Conservation (phyloP, 2,113 vertebrate species). For the Seriola quinqueradiata region DNA sequence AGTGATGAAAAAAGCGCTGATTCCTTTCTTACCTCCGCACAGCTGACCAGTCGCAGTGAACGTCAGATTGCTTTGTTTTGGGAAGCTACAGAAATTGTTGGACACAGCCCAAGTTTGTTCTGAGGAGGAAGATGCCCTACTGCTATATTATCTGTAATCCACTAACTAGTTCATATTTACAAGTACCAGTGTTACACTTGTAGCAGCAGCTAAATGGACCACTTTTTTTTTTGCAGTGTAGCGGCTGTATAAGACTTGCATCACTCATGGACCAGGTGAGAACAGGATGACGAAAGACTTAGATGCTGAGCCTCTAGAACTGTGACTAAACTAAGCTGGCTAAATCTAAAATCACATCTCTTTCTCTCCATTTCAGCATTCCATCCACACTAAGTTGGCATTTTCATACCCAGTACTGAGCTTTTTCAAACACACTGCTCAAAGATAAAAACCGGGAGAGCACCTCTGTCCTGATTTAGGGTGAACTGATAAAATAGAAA, state of each 20-base stretch:
- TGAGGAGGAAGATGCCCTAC: background rate
- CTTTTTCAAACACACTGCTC: background rate
- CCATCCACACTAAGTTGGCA: background rate
- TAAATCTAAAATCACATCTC: background rate
- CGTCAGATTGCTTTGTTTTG: background rate
- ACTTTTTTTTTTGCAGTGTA: too few relatives aligned
- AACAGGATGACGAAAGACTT: background rate
- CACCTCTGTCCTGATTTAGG: background rate
- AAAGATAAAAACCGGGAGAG: background rate
- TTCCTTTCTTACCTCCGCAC: constrained; percentile 1
- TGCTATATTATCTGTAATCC: constrained; percentile 3
- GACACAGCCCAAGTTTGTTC: background rate
- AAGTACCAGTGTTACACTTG: background rate
- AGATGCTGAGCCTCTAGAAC: constrained; percentile 1
- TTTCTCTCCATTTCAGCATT: background rate
- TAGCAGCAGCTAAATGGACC: background rate
- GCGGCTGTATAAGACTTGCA: background rate
- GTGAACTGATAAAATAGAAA: background rate
- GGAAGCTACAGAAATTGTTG: background rate
- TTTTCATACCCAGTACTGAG: constrained; percentile 1
- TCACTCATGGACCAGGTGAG: background rate
- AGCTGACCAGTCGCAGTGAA: background rate
- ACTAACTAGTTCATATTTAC: constrained; percentile 2
- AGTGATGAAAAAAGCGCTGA: too few relatives aligned
- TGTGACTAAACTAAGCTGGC: background rate